These are phyloP conservation scores for Habrosyne pyritoides DNA, from an alignment of 2,888 invertebrate species.

Conservation along the genomic window DNA sequence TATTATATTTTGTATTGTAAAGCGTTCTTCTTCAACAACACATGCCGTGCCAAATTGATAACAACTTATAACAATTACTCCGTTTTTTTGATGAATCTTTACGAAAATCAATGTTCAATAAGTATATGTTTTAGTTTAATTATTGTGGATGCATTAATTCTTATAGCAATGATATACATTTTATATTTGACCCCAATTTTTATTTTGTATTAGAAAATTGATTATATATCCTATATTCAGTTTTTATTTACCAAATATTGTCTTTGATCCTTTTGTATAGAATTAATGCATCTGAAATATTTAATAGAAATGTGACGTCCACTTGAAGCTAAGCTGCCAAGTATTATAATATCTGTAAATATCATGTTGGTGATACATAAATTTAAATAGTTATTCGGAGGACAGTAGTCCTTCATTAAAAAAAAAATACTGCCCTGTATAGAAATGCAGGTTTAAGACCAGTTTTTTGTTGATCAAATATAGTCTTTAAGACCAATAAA, in stretches of 20 bases:
- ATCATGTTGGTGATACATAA: no score
- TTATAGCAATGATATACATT: neutral
- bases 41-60: conserved; percentile 18
- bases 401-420: no score
- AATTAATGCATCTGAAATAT: neutral
- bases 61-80: neutral
- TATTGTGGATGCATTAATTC: neutral
- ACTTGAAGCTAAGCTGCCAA: neutral
- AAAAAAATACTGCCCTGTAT: no score
- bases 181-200: neutral
- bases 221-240: neutral
- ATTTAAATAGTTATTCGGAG: no score
- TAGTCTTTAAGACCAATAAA: no score
- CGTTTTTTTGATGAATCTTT: neutral
- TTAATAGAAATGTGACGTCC: neutral
- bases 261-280: neutral
- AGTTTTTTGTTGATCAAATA: no score
- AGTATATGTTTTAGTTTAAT: neutral
- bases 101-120: neutral
- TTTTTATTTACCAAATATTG: neutral
- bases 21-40: conserved; percentile 10
- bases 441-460: no score
- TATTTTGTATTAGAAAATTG: neutral
- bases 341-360: no score
- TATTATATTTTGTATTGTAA: conserved; percentile 4